phyloP scores from a whole-genome alignment of 23 tunicate genomes.

The Ciona savignyi region DNA sequence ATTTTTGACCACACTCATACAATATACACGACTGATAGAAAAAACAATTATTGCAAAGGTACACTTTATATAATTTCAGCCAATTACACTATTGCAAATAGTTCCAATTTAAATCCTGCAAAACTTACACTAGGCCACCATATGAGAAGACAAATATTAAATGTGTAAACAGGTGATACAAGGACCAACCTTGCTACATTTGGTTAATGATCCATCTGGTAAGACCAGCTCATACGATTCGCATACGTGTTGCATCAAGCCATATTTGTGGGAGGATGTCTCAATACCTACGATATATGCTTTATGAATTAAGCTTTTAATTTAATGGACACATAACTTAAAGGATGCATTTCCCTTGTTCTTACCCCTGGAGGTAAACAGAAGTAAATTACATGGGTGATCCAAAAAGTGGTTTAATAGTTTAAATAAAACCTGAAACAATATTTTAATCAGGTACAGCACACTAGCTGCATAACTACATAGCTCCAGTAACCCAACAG shows the following conservation, averaged over 20 bases:
- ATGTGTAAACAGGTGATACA: neutral
- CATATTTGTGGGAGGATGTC: conserved; percentile 86
- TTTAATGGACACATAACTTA: neutral
- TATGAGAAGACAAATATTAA: neutral
- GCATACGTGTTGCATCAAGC: conserved; percentile 77
- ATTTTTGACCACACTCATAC: too few species aligned
- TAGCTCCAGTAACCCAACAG: too few species aligned
- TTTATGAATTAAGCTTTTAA: neutral
- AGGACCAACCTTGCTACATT: conserved; percentile 41
- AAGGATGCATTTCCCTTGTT: neutral
- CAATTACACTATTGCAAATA: neutral
- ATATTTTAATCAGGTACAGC: too few species aligned
- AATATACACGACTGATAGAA: neutral
- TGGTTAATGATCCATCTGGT: conserved; percentile 72
- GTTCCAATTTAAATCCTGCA: neutral
- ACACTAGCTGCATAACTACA: too few species aligned
- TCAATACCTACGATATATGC: conserved; percentile 34
- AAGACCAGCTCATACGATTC: conserved; percentile 78
- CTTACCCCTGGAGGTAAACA: neutral
- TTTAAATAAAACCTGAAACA: too few species aligned
- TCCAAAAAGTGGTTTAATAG: neutral
- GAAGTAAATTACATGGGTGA: neutral
- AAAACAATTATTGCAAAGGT: too few species aligned
- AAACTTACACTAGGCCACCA: neutral
- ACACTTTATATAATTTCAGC: too few species aligned